Evolutionary conservation across 2,888 invertebrate genomes (phyloP).

Genomic region (Coelopa pilipes): DNA sequence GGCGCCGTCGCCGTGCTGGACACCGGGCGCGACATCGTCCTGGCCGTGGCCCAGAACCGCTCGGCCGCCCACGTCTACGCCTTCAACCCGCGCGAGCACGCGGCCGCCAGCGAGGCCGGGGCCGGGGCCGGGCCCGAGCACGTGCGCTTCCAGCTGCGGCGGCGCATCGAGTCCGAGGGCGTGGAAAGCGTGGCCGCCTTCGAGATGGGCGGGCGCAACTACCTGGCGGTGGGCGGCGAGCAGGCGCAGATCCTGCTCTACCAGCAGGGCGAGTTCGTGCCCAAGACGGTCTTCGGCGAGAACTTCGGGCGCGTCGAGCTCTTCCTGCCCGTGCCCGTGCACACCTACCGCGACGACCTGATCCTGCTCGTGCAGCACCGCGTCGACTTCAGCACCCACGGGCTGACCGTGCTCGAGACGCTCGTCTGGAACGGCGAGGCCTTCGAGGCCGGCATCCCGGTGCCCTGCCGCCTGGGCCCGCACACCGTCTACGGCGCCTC

Average conservation of each 20-base stretch:
- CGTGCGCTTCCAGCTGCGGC: conserved; percentile 50
- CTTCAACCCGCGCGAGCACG: conserved; percentile 51
- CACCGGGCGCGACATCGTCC: conserved; percentile 59
- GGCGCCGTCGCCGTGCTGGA: conserved; percentile 56
- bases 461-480: conserved; percentile 58
- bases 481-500: conserved; percentile 54
- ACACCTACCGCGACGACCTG: conserved; percentile 66
- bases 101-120: conserved; percentile 27
- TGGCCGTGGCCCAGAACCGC: conserved; percentile 59
- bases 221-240: conserved; percentile 61
- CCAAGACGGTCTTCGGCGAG: conserved; percentile 60
- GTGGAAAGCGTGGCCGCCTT: conserved; percentile 58
- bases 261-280: conserved; percentile 57
- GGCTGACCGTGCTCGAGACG: conserved; percentile 60
- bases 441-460: conserved; percentile 59
- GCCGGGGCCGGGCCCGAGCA: conserved; percentile 48
- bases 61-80: conserved; percentile 53
- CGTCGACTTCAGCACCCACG: conserved; percentile 62
- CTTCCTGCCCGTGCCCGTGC: conserved; percentile 61
- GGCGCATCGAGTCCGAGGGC: conserved; percentile 51
- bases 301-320: conserved; percentile 63
- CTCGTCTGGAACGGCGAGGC: conserved; percentile 66
- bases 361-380: conserved; percentile 66
- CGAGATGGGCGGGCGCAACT: conserved; percentile 64
- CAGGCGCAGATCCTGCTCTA: conserved; percentile 62